Evolutionary conservation across 1,140 invertebrate genomes (phyloP), one percentile per base, ranked within the genome.

Genomic region (Caenorhabditis briggsae): DNA sequence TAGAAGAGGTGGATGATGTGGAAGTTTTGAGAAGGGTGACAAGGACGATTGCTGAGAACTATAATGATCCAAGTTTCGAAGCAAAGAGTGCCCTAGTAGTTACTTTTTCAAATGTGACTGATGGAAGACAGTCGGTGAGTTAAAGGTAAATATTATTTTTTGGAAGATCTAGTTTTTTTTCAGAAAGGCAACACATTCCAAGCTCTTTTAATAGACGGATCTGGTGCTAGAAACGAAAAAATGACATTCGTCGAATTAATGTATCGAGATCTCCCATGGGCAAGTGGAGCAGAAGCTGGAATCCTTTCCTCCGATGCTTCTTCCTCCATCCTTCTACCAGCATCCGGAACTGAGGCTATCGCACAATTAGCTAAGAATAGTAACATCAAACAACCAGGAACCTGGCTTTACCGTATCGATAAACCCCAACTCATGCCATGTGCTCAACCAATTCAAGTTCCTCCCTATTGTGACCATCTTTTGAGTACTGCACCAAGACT

Each of bases 261-360:
- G 43, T 92, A 91, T 85, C 87, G 91, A 50, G 89, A 92, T 84
- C 64, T 92, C 9, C 61, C 85, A 23, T 92, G 91, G 91, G 89
- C 86, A 43, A 89, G 92, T 20, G 87, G 84, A 41, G 91, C 92
- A 59, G 92, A 92, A 84, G 89, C 90, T 25, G 89, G 92, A 82
- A 90, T 92, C 20, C 89, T 89, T 85, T 89, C 92, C 6, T 46
- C 74, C 16, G 91, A 92, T 59, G 87, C 89, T 25, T 82, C 83
- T n/a, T 90, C 89, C 78, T 92, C 91, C 2, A 89, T 92, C 59
- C 82, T 89, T 25, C 85, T 92, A 48, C 92, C 91, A 9, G 91
- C 91, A 14, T 92, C 92, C 25, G 92, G 92, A 5, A 92, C 91
- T 59, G 88, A 90, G 33, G 90, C 90, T 2, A 90, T 92, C 84